A percentile compares a stretch with the other conserved stretches of the same genome.
These are phyloP conservation scores for Macropis europaea DNA, from an alignment of 2,888 invertebrate species.

Conservation along the genomic window DNA sequence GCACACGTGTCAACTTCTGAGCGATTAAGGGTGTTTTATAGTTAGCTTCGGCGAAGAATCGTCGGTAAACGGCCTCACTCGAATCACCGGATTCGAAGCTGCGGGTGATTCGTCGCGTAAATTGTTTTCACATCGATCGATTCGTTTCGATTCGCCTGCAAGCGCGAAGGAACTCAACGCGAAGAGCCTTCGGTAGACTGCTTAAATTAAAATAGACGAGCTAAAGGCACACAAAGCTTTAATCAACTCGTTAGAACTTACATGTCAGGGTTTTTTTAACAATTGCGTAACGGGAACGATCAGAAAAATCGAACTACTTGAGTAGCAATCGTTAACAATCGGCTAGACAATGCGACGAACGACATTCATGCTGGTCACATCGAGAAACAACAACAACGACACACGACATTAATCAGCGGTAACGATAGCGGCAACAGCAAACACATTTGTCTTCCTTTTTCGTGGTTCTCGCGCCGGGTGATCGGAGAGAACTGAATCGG, in stretches of 20 bases:
- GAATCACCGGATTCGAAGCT: slow-evolving; percentile 26
- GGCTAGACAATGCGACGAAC: slow-evolving; percentile 45
- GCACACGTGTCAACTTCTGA: slow-evolving; percentile 12
- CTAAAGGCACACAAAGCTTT: slow-evolving; percentile 31
- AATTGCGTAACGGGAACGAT: slow-evolving; percentile 4
- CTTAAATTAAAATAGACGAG: slow-evolving; percentile 12
- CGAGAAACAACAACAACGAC: slow-evolving; percentile 78
- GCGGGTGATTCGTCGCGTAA: neutral
- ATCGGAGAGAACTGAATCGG: too few species aligned
- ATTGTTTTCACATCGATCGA: too few species aligned
- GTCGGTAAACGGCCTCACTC: slow-evolving; percentile 50
- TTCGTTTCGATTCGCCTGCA: too few species aligned
- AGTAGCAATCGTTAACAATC: slow-evolving; percentile 19
- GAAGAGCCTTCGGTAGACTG: neutral
- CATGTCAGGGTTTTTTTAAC: slow-evolving; percentile 25
- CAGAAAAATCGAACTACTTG: slow-evolving; percentile 3
- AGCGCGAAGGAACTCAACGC: neutral
- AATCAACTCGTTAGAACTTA: slow-evolving; percentile 23
- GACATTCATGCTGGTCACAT: slow-evolving; percentile 69
- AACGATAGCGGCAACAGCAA: slow-evolving; percentile 72
- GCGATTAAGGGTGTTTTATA: neutral
- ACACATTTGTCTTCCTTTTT: slow-evolving; percentile 40
- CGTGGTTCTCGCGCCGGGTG: too few species aligned
- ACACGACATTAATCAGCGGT: slow-evolving; percentile 78
- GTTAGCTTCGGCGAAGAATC: slow-evolving; percentile 21